These are phyloP conservation scores for Formica aserva DNA, from an alignment of 2,888 invertebrate genomes.

Conservation along the genomic window DNA sequence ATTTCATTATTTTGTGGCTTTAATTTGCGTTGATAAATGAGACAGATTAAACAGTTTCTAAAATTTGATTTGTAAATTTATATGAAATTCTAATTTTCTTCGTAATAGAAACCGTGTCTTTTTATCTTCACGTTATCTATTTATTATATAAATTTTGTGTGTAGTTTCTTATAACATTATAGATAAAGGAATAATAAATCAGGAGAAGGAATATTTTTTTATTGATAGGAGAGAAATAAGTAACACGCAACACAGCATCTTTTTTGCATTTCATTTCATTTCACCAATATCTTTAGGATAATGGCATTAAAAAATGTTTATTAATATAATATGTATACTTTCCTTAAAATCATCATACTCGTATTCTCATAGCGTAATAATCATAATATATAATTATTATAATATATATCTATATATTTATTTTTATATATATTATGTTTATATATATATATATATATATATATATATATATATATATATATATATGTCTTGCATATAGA, in stretches of 20 bases:
- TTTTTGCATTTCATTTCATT: slow-evolving; percentile 81
- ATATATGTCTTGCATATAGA: slow-evolving; percentile 81
- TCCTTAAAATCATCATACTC: slow-evolving; percentile 85
- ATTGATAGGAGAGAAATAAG: background rate
- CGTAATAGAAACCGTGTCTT: no score
- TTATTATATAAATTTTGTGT: background rate
- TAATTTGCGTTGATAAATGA: background rate
- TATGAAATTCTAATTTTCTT: background rate
- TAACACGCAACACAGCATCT: slow-evolving; percentile 25
- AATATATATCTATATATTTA: slow-evolving; percentile 70
- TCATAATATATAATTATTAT: slow-evolving; percentile 79
- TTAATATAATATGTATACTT: slow-evolving; percentile 85
- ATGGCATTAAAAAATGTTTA: slow-evolving; percentile 85
- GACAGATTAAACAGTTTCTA: background rate
- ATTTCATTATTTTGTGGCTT: background rate
- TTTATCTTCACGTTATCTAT: background rate
- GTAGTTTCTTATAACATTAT: background rate
- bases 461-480: slow-evolving; percentile 78
- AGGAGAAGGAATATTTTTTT: background rate
- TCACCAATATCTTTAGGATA: slow-evolving; percentile 84
- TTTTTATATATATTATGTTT: slow-evolving; percentile 67
- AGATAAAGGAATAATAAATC: background rate
- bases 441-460: slow-evolving; percentile 65
- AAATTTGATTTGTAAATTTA: background rate
- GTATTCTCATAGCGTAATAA: slow-evolving; percentile 83